Evolutionary conservation across 30 jellyfish, hydroid and myxozoan genomes (phyloP), one percentile per base, ranked within the genome.

Genomic region (Pseudorhiza aurosa): DNA sequence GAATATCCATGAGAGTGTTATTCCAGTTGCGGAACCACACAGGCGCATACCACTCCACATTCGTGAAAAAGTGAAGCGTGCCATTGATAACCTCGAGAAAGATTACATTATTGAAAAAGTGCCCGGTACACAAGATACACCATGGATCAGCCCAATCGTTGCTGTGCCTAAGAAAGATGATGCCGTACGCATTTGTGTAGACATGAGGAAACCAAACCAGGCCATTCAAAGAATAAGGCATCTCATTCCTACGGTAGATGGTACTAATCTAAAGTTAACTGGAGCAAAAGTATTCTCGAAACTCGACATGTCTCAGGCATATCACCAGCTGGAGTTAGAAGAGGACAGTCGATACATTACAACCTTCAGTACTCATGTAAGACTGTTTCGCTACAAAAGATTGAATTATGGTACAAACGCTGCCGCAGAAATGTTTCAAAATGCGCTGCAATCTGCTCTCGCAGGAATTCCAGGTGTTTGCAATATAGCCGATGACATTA

Each of bases 81-180:
- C 44, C 2, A 17, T 46, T 8, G 44, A 49, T 37, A 42, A 51
- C 19, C 58, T 73, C 4, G 32, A 44, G 40, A 36, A 37, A 4
- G 82, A 39, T 1, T 72, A 35, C 17, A 68, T 68, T 4, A 35
- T 18, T 2, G 47, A 69, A 30, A 19, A 44, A 26, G 68, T 69
- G 1, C 83, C 83, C 2, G 83, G 21, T 10, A 43, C 21, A n/a
- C 24, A 50, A 12, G 68, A 65, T 62, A 22, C 91, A 30, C 91
- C 35, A 25, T 79, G 91, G 91, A 75, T 65, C 32, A 42, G 75
- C 15, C 91, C 83, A 33, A 79, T 79, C 18, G 91, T 79, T 17
- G 75, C 45, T 51, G 85, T 58, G 14, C 75, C 83, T n/a, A 79
- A 79, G 58, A 63, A 63, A 58, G 83, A 79, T 79, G 75, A 28